Evolutionary conservation across 2,113 vertebrate species (phyloP).

Genomic region (Calyptommatus sinebrachiatus): DNA sequence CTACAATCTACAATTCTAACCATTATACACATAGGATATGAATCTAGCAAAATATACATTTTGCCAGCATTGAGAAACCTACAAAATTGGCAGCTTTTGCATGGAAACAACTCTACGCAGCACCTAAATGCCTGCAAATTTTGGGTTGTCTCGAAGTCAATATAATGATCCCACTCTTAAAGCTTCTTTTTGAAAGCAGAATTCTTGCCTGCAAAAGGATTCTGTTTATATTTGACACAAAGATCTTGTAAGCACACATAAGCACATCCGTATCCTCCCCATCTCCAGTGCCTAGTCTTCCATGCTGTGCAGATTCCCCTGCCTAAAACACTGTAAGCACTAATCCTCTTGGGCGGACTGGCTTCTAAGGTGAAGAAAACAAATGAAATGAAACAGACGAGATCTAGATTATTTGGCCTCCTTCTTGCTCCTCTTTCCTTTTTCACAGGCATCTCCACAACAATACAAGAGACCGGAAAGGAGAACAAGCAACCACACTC

Average conservation of each 20-base stretch:
- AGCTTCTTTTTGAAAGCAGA: background rate
- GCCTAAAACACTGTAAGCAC: background rate
- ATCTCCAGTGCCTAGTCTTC: background rate
- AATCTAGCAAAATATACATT: no score
- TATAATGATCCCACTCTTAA: background rate
- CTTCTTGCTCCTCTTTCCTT: slow-evolving; percentile 31
- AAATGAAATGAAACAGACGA: slow-evolving; percentile 48
- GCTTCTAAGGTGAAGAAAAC: slow-evolving; percentile 26
- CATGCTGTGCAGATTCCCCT: slow-evolving; percentile 2
- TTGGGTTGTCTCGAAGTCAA: background rate
- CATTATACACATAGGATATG: no score
- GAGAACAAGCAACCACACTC: slow-evolving; percentile 51
- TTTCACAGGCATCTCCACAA: slow-evolving; percentile 48
- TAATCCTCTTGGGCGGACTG: background rate
- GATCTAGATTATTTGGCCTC: slow-evolving; percentile 27
- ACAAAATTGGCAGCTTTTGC: background rate
- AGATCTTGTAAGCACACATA: background rate
- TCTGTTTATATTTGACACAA: background rate
- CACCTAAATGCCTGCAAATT: background rate
- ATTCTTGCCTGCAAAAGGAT: background rate
- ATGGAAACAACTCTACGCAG: background rate
- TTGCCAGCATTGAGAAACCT: background rate
- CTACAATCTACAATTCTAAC: no score
- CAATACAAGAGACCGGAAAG: slow-evolving; percentile 46
- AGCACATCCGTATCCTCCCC: background rate